These are phyloP conservation scores for Sebastes iracundus DNA, from an alignment of 2,797 vertebrate species.

Conservation along the genomic window DNA sequence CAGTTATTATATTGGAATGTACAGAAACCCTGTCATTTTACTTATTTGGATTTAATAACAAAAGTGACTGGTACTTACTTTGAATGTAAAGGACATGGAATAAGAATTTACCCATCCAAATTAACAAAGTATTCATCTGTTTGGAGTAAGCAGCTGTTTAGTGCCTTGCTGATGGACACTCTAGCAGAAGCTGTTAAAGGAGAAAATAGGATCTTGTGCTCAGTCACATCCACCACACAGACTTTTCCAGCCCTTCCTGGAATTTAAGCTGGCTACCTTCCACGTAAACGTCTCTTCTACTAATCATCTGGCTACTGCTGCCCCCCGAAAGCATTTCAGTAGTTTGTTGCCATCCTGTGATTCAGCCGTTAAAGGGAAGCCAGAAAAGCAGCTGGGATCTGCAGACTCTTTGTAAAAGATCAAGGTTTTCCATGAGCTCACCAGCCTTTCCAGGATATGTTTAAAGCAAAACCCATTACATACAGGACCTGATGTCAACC, in stretches of 20 bases:
- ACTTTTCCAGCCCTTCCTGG: conserved; percentile 35
- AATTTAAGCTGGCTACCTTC: conserved; percentile 25
- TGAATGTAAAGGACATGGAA: background rate
- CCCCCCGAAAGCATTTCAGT: conserved; percentile 43
- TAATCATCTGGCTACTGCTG: conserved; percentile 62
- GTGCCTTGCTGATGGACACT: background rate
- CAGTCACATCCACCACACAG: background rate
- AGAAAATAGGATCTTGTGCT: background rate
- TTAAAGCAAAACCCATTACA: conserved; percentile 47
- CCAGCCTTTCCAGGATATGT: conserved; percentile 47
- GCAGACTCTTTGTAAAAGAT: conserved; percentile 60
- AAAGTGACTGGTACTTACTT: background rate
- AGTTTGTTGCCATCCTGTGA: conserved; percentile 63
- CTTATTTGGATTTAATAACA: background rate
- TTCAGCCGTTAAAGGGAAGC: conserved; percentile 56
- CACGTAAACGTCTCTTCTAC: conserved; percentile 48
- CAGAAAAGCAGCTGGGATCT: conserved; percentile 58
- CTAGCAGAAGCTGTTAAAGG: background rate
- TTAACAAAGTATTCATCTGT: background rate
- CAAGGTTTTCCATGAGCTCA: conserved; percentile 78
- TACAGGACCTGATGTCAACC: conserved; percentile 34
- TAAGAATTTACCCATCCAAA: background rate
- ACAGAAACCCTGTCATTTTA: background rate
- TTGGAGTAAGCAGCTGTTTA: background rate
- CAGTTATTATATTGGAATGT: background rate